Evolutionary conservation across 1,140 invertebrate species (phyloP), one percentile per base, ranked within the genome.

Genomic region (Pogonognathellus flavescens): DNA sequence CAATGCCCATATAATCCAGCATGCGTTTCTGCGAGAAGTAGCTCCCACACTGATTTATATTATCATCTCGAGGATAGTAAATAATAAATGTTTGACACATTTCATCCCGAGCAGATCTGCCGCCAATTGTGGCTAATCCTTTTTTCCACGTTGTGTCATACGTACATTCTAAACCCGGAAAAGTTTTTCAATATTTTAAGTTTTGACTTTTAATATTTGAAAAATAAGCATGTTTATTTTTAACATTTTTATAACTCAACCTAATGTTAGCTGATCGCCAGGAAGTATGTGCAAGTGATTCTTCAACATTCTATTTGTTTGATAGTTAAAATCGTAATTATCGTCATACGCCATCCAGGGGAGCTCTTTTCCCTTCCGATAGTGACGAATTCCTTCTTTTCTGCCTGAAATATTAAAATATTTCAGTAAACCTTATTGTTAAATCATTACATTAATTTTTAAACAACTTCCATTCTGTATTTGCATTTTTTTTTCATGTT

Each of bases 291-390:
- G n/a, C n/a, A 13, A 86, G 13, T 83, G 18, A 1, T 86, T 18
- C 5, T 72, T 49, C 11, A 86, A 55, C 2, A n/a, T 6, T 76
- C 85, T 22, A 3, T 16, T 80, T 0, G 55, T 53, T 59, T 86
- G 85, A 18, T 84, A 86, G 22, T 86, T 60, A 52, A 84, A 86
- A 66, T 86, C 85, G 52, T 84, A 86, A 72, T 86, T 13, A 1
- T 82, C 41, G 22, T 86, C 85, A 53, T 72, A 25, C 0, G 31
- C 0, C 0, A 84, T 14, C 85, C 85, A 86, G 11, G 85, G 82
- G 11, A 84, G 82, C 55, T 86, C 85, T 9, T 20, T 57, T 72
- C 4, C 80, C 55, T 6, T n/a, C n/a, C 85, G n/a, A 57, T 82
- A 84, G 9, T 84, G 80, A 18, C 83, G 76, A 11, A 87, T n/a